Base-by-base conservation (phyloP, 2,888 invertebrate species). In the Archaeoteleia sp. region DNA sequence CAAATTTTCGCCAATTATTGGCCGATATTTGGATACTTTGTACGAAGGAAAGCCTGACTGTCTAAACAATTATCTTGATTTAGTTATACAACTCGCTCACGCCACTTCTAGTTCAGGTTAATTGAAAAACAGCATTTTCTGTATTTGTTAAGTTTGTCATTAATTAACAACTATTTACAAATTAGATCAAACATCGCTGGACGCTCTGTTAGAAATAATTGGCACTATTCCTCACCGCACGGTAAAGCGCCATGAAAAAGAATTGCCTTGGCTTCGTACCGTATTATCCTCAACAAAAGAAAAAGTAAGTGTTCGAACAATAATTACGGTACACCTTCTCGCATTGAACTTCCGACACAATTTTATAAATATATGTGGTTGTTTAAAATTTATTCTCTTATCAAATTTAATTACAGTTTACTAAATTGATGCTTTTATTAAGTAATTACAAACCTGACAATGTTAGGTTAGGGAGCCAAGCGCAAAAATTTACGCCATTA, bases 181-280 rank as follows among this genome's bases (percentile, higher is more conserved):
- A n/a, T n/a, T n/a, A 91, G 91, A 89, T 76, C 81, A 89, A 35
- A 89, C 90, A 85, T 87, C 92, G 0, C 83, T 96, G 46, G 91
- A 91, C 53, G 94, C 93, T 74, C 88, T 96, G 78, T 87, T 95
- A 72, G 96, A 96, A 86, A 87, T 95, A 13, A 88, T 95, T n/a
- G 95, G 95, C 30, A 93, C 93, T 62, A 90, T 93, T 6, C 93
- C 95, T 0, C 89, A 91, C 13, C 86, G 89, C 54, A 88, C 95
- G 77, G 89, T 91, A 0, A 79, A 88, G 23, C 88, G 90, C 67
- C 91, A 93, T 80, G 86, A 89, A 1, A 88, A 87, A 23, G 88
- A 93, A 10, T 78, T 91, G 8, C 87, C 89, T 2, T 93, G 92
- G 89, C 81, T 94, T 1, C 86, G 88, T 75, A 89, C 88, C 60